phyloP scores from a whole-genome alignment of 1,140 invertebrate genomes.

The Drosophila subobscura region DNA sequence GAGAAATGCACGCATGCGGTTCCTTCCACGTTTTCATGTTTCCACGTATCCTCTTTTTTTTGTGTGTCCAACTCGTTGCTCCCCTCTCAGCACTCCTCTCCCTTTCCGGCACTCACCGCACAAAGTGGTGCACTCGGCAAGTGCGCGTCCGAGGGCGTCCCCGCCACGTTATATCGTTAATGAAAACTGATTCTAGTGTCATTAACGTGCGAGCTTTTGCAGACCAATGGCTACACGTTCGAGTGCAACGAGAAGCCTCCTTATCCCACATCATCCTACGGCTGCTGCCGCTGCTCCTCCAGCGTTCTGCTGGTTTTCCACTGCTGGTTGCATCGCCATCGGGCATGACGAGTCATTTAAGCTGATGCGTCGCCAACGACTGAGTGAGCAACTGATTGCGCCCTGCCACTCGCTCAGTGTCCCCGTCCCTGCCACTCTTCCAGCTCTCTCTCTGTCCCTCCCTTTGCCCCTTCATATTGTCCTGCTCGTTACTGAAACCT shows the following conservation, averaged over 20 bases:
- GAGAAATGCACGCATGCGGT: slow-evolving; percentile 73
- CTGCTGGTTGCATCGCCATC: slow-evolving; percentile 5
- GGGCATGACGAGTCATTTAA: slow-evolving; percentile 67
- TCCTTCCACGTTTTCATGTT: slow-evolving; percentile 12
- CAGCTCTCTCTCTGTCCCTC: not conserved
- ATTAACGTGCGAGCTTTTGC: slow-evolving; percentile 76
- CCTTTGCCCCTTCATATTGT: slow-evolving; percentile 6
- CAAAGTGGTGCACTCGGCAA: not conserved
- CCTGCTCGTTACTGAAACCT: slow-evolving; percentile 62
- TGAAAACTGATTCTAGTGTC: slow-evolving; percentile 82
- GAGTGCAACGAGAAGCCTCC: slow-evolving; percentile 49
- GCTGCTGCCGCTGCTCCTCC: not conserved
- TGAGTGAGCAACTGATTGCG: slow-evolving; percentile 71
- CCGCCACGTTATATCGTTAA: slow-evolving; percentile 73
- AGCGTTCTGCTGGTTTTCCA: no score
- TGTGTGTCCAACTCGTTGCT: not conserved
- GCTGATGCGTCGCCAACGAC: slow-evolving; percentile 55
- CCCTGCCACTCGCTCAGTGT: slow-evolving; percentile 42
- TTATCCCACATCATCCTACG: not conserved
- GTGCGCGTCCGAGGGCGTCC: slow-evolving; percentile 29
- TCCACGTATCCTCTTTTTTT: not conserved
- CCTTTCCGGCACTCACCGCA: slow-evolving; percentile 3
- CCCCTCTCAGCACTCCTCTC: slow-evolving; percentile 4
- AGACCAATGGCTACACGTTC: slow-evolving; percentile 62
- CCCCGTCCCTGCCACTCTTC: slow-evolving; percentile 3